Evolutionary conservation across 2,797 vertebrate species (phyloP), one percentile per base, ranked within the genome.

Genomic region (Paedocypris micromegethes): DNA sequence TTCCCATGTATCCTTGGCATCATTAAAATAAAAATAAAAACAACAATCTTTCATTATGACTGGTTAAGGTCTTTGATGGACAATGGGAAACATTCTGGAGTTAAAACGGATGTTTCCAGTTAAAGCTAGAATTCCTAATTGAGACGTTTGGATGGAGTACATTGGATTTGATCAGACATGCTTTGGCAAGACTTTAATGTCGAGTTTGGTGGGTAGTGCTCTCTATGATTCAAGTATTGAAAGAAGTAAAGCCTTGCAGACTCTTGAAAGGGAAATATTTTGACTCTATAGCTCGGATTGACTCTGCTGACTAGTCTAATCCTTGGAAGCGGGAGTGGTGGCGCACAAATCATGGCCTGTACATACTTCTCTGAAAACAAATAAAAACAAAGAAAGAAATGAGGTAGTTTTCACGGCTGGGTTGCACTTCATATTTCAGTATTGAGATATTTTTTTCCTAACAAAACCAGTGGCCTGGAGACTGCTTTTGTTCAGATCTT

Each of bases 371-470:
- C 64, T 53, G 49, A 64, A 69, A 73, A 57, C 43, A 52, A 53
- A 55, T 40, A 67, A 62, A 60, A 59, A 44, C 37, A 40, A 45
- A 66, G 71, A 56, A 70, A 64, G 55, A 70, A 79, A 77, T 78
- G 77, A 85, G 82, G 80, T 74, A 77, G 76, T 70, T 76, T 77
- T 77, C 45, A 49, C 69, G 73, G 75, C 72, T 79, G 66, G 44
- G 49, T 74, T 75, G 70, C 77, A 77, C 72, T 70, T 75, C 57
- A 80, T 76, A 72, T 70, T 73, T 84, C 59, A 83, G 81, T 72
- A 56, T 84, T 78, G 64, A 69, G 75, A 66, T 58, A 66, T 58
- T 66, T 7, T 44, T 72, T 75, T 72, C 43, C 38, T 66, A 53
- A 68, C 52, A 67, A 75, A 66, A 70, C 23, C 23, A 23, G 47